Conservation (phyloP, 2,797 vertebrate species). For the Nothura maculosa region DNA sequence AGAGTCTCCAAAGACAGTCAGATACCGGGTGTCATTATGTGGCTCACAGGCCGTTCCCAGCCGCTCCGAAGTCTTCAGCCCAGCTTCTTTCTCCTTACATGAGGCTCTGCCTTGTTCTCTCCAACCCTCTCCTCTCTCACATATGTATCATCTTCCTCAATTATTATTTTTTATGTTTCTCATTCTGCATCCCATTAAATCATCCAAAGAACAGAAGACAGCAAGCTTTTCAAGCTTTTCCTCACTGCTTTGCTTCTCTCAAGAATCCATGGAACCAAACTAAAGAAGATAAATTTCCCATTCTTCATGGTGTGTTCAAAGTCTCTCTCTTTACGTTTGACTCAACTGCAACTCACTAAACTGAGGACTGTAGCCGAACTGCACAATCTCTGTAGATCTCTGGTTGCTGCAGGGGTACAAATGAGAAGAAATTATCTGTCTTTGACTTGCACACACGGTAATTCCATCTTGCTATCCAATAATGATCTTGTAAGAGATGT, state of each 20-base stretch:
- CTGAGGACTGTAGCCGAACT: not conserved
- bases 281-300: not conserved
- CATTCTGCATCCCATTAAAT: not conserved
- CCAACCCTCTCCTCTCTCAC: not conserved
- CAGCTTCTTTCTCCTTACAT: not conserved
- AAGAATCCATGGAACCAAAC: not conserved
- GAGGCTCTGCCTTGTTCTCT: not conserved
- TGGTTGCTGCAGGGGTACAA: not conserved
- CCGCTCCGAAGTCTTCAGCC: not conserved
- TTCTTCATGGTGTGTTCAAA: not conserved
- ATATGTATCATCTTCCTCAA: not conserved
- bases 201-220: not conserved
- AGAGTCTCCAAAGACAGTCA: not conserved
- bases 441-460: not conserved
- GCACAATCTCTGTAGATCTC: not conserved
- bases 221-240: not conserved
- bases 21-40: not conserved
- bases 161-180: not conserved
- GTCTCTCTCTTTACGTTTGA: not conserved
- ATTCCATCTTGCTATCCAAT: constrained; percentile 15
- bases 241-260: not conserved
- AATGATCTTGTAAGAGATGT: not conserved
- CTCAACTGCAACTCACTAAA: not conserved
- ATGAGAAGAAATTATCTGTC: constrained; percentile 1
- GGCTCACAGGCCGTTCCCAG: not conserved